Evolutionary conservation across 2,113 vertebrate genomes (phyloP).

Genomic region (Apus apus): DNA sequence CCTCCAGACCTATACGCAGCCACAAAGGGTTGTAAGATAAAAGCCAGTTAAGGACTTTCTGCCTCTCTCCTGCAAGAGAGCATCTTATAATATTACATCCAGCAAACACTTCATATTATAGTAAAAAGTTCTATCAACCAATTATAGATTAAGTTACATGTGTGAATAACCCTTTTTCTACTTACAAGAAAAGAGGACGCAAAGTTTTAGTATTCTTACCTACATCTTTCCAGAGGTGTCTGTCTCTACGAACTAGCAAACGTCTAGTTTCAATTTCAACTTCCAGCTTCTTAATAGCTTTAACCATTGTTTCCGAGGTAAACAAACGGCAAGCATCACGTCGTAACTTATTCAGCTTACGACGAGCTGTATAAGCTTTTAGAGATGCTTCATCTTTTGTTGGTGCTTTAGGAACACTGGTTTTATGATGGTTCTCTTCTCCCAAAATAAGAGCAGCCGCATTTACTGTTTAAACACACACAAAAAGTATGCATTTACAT

Average conservation of each 20-base stretch:
- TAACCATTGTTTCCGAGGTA: constrained; percentile 84
- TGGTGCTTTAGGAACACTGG: constrained; percentile 85
- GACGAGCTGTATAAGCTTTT: constrained; percentile 86
- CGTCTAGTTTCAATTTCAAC: constrained; percentile 86
- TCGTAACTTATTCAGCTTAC: constrained; percentile 87
- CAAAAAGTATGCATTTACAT: background rate
- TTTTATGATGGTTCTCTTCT: constrained; percentile 73
- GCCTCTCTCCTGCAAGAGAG: constrained; percentile 85
- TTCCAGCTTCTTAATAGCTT: constrained; percentile 89
- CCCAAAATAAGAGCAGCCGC: constrained; percentile 84
- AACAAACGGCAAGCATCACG: constrained; percentile 87
- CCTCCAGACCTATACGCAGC: constrained; percentile 95
- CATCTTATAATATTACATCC: background rate
- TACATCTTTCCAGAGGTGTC: constrained; percentile 95
- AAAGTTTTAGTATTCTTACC: constrained; percentile 75
- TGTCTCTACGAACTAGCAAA: constrained; percentile 89
- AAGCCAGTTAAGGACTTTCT: constrained; percentile 92
- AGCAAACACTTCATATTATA: background rate
- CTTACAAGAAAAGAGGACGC: background rate
- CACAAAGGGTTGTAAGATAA: constrained; percentile 94
- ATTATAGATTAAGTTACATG: background rate
- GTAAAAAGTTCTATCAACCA: background rate
- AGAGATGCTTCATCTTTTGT: constrained; percentile 94
- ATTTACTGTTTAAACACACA: constrained; percentile 76
- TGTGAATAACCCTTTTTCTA: background rate